Evolutionary conservation across 2,888 invertebrate genomes (phyloP).

Genomic region (Drosophila merina): DNA sequence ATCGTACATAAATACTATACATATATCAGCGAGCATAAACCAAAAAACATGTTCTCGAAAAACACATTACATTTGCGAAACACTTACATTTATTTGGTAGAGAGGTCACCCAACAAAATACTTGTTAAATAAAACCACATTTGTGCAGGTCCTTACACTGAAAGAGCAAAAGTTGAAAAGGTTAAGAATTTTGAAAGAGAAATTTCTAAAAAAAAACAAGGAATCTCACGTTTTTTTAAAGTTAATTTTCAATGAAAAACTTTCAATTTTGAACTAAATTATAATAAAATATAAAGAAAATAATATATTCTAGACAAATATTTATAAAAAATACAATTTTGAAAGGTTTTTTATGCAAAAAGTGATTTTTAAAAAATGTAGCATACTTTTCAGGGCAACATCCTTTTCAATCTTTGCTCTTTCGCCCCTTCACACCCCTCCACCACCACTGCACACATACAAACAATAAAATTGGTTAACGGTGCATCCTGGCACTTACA

Average conservation of each 20-base stretch:
- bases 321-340: too few species aligned
- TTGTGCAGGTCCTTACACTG: slow-evolving; percentile 17
- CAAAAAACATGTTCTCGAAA: neutral
- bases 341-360: too few species aligned
- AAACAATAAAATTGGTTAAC: slow-evolving; percentile 3
- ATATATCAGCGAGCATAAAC: slow-evolving; percentile 13
- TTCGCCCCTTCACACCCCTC: neutral
- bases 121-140: neutral
- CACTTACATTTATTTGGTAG: slow-evolving; percentile 1
- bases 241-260: too few species aligned
- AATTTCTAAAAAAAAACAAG: neutral
- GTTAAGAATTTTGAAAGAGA: neutral
- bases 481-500: slow-evolving; percentile 2
- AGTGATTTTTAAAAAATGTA: neutral
- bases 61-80: slow-evolving; percentile 12
- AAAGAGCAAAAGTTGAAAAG: slow-evolving; percentile 1
- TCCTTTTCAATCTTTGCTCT: neutral
- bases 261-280: too few species aligned
- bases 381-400: neutral
- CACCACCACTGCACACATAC: neutral
- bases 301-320: too few species aligned
- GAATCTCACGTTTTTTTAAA: too few species aligned
- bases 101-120: neutral
- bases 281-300: too few species aligned
- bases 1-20: slow-evolving; percentile 5